phyloP scores from a whole-genome alignment of 2,113 vertebrate genomes.

The Perca fluviatilis region DNA sequence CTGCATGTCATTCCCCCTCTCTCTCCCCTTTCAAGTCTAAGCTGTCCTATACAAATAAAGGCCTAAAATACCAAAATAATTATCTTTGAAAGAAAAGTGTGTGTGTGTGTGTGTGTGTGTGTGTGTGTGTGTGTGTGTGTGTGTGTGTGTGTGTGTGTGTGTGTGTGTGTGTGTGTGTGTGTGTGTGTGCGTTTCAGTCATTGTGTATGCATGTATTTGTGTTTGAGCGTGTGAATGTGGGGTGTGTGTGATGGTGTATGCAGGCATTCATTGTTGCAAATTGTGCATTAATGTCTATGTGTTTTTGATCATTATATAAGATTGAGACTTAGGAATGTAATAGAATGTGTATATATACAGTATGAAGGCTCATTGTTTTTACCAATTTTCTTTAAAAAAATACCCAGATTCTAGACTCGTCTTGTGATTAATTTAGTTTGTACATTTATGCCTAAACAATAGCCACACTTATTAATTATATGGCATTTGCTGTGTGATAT shows the following conservation, averaged over 20 bases:
- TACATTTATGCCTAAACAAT: background rate
- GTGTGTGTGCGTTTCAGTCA: background rate
- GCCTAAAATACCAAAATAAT: too few relatives aligned
- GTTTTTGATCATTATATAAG: slow-evolving; percentile 45
- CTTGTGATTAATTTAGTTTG: background rate
- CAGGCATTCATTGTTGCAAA: slow-evolving; percentile 15
- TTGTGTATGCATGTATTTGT: slow-evolving; percentile 25
- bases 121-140: too few relatives aligned
- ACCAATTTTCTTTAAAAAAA: background rate
- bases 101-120: too few relatives aligned
- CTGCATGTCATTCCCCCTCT: too few relatives aligned
- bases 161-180: too few relatives aligned
- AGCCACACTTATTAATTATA: background rate
- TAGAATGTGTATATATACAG: background rate
- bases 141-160: too few relatives aligned
- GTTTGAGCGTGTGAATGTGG: slow-evolving; percentile 1
- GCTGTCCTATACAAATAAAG: too few relatives aligned
- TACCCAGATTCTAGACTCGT: background rate
- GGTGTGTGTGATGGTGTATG: slow-evolving; percentile 33
- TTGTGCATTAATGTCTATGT: slow-evolving; percentile 41
- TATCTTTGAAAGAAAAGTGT: background rate
- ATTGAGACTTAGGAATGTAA: slow-evolving; percentile 31
- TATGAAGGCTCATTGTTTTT: slow-evolving; percentile 62
- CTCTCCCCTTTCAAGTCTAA: too few relatives aligned
- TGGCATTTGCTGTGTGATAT: background rate